Evolutionary conservation across 2,797 vertebrate species (phyloP).

Genomic region (Pipistrellus kuhlii): DNA sequence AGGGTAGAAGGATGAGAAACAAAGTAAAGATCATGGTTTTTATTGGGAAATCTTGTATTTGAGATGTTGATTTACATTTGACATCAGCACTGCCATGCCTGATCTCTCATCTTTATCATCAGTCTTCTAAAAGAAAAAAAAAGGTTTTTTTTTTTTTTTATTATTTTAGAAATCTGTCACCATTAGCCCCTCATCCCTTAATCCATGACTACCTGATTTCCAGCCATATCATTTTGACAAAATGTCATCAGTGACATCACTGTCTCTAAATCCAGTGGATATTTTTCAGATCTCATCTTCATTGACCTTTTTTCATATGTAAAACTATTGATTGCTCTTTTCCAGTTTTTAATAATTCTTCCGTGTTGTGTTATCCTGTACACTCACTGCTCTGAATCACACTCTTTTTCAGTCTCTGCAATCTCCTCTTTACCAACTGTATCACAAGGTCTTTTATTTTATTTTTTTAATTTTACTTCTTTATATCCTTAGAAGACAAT

Average conservation of each 20-base stretch:
- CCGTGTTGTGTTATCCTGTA: background rate
- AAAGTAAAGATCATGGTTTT: background rate
- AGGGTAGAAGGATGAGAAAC: background rate
- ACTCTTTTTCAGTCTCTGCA: background rate
- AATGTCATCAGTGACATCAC: background rate
- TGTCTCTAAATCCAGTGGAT: background rate
- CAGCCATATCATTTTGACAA: background rate
- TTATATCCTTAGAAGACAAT: background rate
- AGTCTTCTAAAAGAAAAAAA: background rate
- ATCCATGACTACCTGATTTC: background rate
- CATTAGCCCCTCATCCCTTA: background rate
- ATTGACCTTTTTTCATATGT: background rate
- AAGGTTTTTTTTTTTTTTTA: no score
- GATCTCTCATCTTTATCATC: background rate
- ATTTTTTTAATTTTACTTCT: background rate
- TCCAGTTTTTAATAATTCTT: background rate
- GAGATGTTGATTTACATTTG: background rate
- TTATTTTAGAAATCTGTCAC: no score
- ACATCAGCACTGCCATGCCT: background rate
- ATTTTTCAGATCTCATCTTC: background rate
- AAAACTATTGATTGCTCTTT: background rate
- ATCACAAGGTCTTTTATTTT: background rate
- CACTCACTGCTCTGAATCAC: background rate
- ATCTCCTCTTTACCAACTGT: background rate
- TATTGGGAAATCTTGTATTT: background rate